phyloP scores from a whole-genome alignment of 2,113 vertebrate genomes.

The Scomber scombrus region DNA sequence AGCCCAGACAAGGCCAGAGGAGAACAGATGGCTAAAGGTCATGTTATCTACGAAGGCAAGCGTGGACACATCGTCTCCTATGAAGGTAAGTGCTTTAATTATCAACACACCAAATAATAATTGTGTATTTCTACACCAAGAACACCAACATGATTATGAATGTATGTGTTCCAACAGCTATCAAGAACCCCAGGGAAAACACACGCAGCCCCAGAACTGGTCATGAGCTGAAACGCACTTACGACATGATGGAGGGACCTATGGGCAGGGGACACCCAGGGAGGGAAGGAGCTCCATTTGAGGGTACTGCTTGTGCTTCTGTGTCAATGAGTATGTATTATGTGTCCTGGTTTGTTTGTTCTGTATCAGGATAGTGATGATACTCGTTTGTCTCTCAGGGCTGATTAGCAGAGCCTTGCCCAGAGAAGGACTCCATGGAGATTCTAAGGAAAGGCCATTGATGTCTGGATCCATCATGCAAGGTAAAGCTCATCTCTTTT shows the following conservation, averaged over 20 bases:
- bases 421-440: constrained; percentile 91
- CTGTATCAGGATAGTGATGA: background rate
- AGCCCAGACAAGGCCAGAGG: constrained; percentile 92
- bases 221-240: constrained; percentile 94
- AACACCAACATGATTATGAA: background rate
- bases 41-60: constrained; percentile 98
- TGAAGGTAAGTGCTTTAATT: constrained; percentile 86
- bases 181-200: constrained; percentile 96
- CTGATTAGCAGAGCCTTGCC: constrained; percentile 95
- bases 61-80: constrained; percentile 96
- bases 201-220: constrained; percentile 93
- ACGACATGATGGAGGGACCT: constrained; percentile 93
- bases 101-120: background rate
- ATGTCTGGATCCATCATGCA: constrained; percentile 98
- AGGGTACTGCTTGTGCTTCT: constrained; percentile 84
- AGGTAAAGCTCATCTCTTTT: constrained; percentile 80
- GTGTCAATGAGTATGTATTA: background rate
- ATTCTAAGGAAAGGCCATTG: constrained; percentile 92
- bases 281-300: constrained; percentile 91
- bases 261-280: constrained; percentile 88
- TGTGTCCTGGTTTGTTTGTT: background rate
- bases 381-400: constrained; percentile 79
- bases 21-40: constrained; percentile 92
- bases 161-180: constrained; percentile 83
- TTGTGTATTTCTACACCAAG: constrained; percentile 5